Evolutionary conservation across 2,888 invertebrate genomes (phyloP).

Genomic region (Ormyrus labotus): DNA sequence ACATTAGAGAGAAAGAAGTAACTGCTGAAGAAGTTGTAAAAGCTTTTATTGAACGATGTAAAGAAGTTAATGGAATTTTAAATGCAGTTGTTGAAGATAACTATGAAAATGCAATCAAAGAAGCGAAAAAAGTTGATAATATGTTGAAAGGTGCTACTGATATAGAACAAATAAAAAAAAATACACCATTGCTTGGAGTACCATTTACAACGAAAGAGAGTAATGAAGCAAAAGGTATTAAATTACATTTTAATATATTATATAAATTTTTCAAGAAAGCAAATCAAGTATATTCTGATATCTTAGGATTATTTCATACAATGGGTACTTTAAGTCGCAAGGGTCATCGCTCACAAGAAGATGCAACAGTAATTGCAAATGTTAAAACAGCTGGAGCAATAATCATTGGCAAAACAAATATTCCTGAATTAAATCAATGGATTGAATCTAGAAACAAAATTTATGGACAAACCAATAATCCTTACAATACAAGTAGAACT

Average conservation of each 20-base stretch:
- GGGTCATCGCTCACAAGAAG: constrained; percentile 81
- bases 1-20: constrained; percentile 77
- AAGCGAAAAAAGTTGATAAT: constrained; percentile 86
- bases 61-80: constrained; percentile 84
- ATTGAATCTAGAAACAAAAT: constrained; percentile 92
- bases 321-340: constrained; percentile 82
- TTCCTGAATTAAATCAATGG: constrained; percentile 96
- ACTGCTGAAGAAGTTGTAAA: constrained; percentile 84
- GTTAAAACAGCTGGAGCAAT: constrained; percentile 90
- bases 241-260: constrained; percentile 10
- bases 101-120: constrained; percentile 85
- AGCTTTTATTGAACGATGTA: constrained; percentile 87
- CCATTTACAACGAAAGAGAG: constrained; percentile 96
- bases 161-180: constrained; percentile 80
- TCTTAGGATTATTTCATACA: constrained; percentile 79
- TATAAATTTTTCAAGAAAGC: constrained; percentile 5
- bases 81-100: constrained; percentile 91
- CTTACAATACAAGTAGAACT: constrained; percentile 90
- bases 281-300: no score
- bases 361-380: constrained; percentile 86
- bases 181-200: constrained; percentile 91
- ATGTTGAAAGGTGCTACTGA: constrained; percentile 79
- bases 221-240: constrained; percentile 83
- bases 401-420: constrained; percentile 91
- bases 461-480: constrained; percentile 93